Evolutionary conservation across 1,140 invertebrate species (phyloP).

Genomic region (Heterodera schachtii): DNA sequence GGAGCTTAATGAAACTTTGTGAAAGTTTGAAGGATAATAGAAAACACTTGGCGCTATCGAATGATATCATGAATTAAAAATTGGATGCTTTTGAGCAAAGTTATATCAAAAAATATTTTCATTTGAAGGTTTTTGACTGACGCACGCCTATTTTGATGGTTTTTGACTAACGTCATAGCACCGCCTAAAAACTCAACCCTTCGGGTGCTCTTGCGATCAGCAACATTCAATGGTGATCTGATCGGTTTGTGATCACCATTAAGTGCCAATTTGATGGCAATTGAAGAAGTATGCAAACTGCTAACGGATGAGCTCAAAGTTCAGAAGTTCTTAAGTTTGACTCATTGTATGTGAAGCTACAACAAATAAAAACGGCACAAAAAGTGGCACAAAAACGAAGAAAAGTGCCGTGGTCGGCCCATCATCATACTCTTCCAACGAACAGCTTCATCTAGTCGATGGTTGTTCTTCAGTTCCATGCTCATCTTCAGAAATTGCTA

Average conservation of each 20-base stretch:
- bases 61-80: no score
- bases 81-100: no score
- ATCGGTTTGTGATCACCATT: constrained; percentile 40
- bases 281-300: constrained; percentile 33
- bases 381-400: not conserved
- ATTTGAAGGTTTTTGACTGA: no score
- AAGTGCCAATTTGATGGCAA: constrained; percentile 31
- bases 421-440: not conserved
- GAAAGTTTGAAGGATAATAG: no score
- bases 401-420: not conserved
- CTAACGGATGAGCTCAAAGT: constrained; percentile 2
- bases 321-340: constrained; percentile 36
- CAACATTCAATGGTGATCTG: constrained; percentile 35
- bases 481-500: not conserved
- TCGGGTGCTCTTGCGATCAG: constrained; percentile 36
- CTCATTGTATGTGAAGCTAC: constrained; percentile 37
- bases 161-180: no score
- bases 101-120: no score
- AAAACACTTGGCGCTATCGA: no score
- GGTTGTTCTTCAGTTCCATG: not conserved
- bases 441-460: not conserved
- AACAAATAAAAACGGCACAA: not conserved
- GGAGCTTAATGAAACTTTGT: no score
- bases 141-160: no score
- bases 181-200: no score